Evolutionary conservation across 35 echinoderm and acorn worm species (phyloP).

Genomic region (Apostichopus parvimensis): DNA sequence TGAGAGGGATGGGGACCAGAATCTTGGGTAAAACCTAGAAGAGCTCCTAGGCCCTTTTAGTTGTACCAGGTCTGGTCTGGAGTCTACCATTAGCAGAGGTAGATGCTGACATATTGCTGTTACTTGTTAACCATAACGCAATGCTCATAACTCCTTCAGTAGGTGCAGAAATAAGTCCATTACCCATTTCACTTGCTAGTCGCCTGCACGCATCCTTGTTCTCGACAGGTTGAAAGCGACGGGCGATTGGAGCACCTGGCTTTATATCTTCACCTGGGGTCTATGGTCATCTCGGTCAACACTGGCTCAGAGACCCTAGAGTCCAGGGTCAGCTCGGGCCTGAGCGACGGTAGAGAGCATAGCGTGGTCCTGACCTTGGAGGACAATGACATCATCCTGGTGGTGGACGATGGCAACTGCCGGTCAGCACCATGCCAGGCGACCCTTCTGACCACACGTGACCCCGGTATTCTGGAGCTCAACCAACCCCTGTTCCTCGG

Average conservation of each 20-base stretch:
- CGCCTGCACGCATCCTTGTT: too few species aligned
- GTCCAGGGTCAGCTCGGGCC: slow-evolving; percentile 35
- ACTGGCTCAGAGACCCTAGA: slow-evolving; percentile 66
- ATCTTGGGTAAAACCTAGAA: too few species aligned
- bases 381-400: slow-evolving; percentile 35
- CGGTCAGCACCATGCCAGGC: slow-evolving; percentile 41
- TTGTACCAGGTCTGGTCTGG: too few species aligned
- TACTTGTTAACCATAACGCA: too few species aligned
- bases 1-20: too few species aligned
- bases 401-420: slow-evolving; percentile 82
- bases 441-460: slow-evolving; percentile 37
- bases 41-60: too few species aligned
- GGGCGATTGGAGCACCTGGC: slow-evolving; percentile 83
- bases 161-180: too few species aligned
- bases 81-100: too few species aligned
- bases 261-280: slow-evolving; percentile 68
- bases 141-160: too few species aligned
- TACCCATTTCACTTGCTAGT: too few species aligned
- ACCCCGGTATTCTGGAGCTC: slow-evolving; percentile 63
- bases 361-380: slow-evolving; percentile 60
- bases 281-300: slow-evolving; percentile 65
- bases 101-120: too few species aligned
- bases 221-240: slow-evolving; percentile 61
- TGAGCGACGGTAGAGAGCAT: slow-evolving; percentile 78
- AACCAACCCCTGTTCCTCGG: slow-evolving; percentile 83